Evolutionary conservation across 1,140 invertebrate genomes (phyloP).

Genomic region (Drosophila lowei): DNA sequence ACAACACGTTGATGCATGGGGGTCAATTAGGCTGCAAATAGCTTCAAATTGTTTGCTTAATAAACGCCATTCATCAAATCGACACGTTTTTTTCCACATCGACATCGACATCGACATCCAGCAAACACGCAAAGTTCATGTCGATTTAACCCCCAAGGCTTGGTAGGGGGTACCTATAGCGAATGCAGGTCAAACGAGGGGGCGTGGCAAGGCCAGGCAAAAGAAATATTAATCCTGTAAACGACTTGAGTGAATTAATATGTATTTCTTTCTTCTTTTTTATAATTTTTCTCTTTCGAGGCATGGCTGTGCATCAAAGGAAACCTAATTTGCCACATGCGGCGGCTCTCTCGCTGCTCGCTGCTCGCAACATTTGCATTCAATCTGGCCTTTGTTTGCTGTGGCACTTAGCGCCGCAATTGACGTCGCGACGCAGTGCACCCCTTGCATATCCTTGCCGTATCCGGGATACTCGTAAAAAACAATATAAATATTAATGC

Average conservation of each 20-base stretch:
- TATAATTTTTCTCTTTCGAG: neutral
- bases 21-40: slow-evolving; percentile 73
- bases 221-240: slow-evolving; percentile 4
- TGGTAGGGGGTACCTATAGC: neutral
- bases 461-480: slow-evolving; percentile 21
- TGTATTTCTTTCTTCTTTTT: slow-evolving; percentile 9
- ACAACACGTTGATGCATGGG: slow-evolving; percentile 70
- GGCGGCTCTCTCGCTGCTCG: slow-evolving; percentile 47
- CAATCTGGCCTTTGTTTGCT: slow-evolving; percentile 42
- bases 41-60: slow-evolving; percentile 77
- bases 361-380: slow-evolving; percentile 46
- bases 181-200: slow-evolving; percentile 33
- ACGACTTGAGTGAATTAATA: slow-evolving; percentile 22
- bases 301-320: slow-evolving; percentile 48
- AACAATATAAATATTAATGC: slow-evolving; percentile 81
- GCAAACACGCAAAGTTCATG: slow-evolving; percentile 57
- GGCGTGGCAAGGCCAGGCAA: slow-evolving; percentile 14
- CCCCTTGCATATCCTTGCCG: slow-evolving; percentile 29
- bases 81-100: slow-evolving; percentile 51
- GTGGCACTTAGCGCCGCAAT: slow-evolving; percentile 54
- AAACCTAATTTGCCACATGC: slow-evolving; percentile 76
- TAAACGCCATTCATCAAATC: slow-evolving; percentile 79
- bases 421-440: slow-evolving; percentile 49
- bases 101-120: neutral
- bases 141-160: slow-evolving; percentile 43